phyloP scores from a whole-genome alignment of 1,140 invertebrate genomes.

The Cotesia vestalis region DNA sequence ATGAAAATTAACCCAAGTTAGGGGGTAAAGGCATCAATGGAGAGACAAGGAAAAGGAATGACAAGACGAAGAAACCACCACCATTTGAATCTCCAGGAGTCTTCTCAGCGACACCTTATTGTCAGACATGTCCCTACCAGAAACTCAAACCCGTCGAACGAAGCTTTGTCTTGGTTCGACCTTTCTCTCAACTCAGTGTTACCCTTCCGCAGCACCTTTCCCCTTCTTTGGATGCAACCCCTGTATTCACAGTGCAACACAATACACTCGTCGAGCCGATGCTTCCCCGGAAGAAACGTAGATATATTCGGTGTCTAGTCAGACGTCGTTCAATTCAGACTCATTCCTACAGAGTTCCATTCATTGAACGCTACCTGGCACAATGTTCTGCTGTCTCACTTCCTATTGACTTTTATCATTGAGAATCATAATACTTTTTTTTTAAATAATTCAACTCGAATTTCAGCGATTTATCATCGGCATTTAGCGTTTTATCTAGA shows the following conservation, averaged over 20 bases:
- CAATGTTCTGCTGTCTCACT: constrained; percentile 1
- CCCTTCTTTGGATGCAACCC: background rate
- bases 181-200: constrained; percentile 3
- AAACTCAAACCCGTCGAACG: constrained; percentile 30
- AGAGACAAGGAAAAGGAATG: background rate
- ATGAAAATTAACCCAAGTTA: constrained; percentile 9
- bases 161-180: constrained; percentile 28
- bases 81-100: constrained; percentile 26
- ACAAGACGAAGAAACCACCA: constrained; percentile 10
- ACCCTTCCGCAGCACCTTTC: background rate
- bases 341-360: background rate
- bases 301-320: constrained; percentile 36
- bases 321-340: constrained; percentile 33
- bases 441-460: constrained; percentile 11
- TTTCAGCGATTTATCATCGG: constrained; percentile 19
- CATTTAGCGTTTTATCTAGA: background rate
- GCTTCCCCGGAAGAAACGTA: constrained; percentile 2
- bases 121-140: constrained; percentile 27
- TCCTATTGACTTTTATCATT: background rate
- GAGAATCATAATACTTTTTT: background rate
- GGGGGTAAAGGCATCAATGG: background rate
- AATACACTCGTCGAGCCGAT: constrained; percentile 32
- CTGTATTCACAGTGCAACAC: constrained; percentile 29
- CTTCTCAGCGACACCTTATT: constrained; percentile 26
- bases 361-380: background rate